Conservation (phyloP, 1,140 invertebrate species). For the Meteorus sp. region DNA sequence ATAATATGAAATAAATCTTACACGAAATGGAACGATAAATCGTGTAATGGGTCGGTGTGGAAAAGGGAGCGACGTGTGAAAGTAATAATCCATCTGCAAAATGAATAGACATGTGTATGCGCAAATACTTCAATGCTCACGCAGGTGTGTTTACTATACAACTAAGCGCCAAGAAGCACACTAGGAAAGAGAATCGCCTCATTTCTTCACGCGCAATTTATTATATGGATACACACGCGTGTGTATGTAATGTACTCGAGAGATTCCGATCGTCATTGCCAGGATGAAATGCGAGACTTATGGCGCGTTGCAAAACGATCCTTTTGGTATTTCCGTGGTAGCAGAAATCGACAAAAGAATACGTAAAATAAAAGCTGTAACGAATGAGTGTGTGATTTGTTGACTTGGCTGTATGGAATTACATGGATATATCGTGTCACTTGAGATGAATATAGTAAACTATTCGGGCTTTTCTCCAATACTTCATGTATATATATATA, state of each 20-base stretch:
- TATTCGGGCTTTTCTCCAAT: conserved; percentile 1
- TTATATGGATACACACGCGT: background rate
- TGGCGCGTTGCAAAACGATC: conserved; percentile 28
- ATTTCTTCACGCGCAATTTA: background rate
- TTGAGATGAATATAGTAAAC: conserved; percentile 15
- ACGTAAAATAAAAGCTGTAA: too few species aligned
- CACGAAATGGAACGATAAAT: background rate
- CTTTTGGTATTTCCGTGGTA: conserved; percentile 27
- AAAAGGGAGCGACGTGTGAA: background rate
- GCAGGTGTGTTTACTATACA: background rate
- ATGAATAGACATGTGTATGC: too few species aligned
- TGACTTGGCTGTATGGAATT: conserved; percentile 23
- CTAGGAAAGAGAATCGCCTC: background rate
- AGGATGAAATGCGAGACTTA: conserved; percentile 27
- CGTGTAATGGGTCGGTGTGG: background rate
- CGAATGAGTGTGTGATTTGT: too few species aligned
- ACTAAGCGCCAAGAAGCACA: conserved; percentile 2
- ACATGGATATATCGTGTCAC: conserved; percentile 30
- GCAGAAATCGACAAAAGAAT: conserved; percentile 21
- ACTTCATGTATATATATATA: background rate
- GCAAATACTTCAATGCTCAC: too few species aligned
- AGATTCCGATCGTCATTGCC: background rate
- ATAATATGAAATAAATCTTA: too few species aligned
- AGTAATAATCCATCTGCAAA: too few species aligned
- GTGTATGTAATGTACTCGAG: background rate